phyloP scores from a whole-genome alignment of 2,113 vertebrate genomes.

The Hyla sarda region DNA sequence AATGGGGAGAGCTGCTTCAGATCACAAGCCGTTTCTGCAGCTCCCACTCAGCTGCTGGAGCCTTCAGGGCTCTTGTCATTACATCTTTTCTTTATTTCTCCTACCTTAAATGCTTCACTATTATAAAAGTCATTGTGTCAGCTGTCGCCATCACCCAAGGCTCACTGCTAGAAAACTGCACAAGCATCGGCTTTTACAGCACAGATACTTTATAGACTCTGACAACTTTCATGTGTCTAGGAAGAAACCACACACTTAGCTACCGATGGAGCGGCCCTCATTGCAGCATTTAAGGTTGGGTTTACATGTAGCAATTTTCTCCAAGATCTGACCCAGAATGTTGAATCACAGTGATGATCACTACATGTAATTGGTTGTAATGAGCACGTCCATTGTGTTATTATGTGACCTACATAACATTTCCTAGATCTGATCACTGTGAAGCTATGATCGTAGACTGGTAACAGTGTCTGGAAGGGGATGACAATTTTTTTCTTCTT shows the following conservation, averaged over 20 bases:
- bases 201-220: slow-evolving; percentile 2
- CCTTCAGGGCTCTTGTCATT: slow-evolving; percentile 35
- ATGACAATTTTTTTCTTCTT: no score
- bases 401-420: slow-evolving; percentile 1
- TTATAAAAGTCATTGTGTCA: slow-evolving; percentile 50
- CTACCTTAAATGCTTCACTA: slow-evolving; percentile 28
- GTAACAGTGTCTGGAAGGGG: not conserved
- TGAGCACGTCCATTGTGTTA: not conserved
- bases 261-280: not conserved
- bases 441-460: not conserved
- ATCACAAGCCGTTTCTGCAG: slow-evolving; percentile 32
- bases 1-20: slow-evolving; percentile 25
- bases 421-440: not conserved
- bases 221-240: slow-evolving; percentile 5
- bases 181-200: not conserved
- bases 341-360: not conserved
- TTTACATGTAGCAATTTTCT: slow-evolving; percentile 12
- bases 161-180: slow-evolving; percentile 18
- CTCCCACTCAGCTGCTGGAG: slow-evolving; percentile 7
- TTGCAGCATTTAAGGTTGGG: not conserved
- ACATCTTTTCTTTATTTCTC: slow-evolving; percentile 49
- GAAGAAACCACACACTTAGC: not conserved
- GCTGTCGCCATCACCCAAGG: slow-evolving; percentile 32
- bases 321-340: not conserved
- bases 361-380: slow-evolving; percentile 3